Base-by-base conservation (phyloP, 2,797 vertebrate genomes). In the Rhinella marina region DNA sequence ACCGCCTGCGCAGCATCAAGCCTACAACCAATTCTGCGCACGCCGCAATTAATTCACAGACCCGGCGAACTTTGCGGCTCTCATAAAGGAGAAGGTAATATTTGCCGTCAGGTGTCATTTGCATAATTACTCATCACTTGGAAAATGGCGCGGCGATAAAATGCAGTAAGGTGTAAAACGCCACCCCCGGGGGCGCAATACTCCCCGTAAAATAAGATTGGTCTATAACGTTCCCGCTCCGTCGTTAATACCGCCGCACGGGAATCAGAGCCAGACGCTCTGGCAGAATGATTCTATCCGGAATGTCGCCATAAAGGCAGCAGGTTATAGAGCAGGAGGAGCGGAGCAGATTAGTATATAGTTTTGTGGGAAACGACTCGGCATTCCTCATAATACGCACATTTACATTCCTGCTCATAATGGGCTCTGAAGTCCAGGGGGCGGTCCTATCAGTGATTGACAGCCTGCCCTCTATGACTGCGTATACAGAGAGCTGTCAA, bases 41-140 rank as follows among this genome's bases (percentile, higher is more conserved):
- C 29, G n/a, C 29, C 72, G 41, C 72, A 11, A 13, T 48, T 48
- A 21, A 23, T 50, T 73, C 32, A 19, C 8, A 19, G 41, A 73
- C 17, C 32, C 10, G 19, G 8, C 72, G 72, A 21, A 75, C 21
- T 50, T 23, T 52, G 72, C 6, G 72, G 21, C 21, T 50, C 72
- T 50, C 72, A 4, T 50, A 73, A 73, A 48, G 7, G 29, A 73
- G 17, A 73, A 73, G 70, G 70, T 73, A 75, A 75, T 75, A 75
- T 75, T 75, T 72, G 29, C 68, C 68, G 41, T 41, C 68, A 41
- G 68, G 29, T 41, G 68, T 72, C 68, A 72, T 72, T 72, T 75
- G 48, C 72, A 75, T 75, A 75, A 75, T 75, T 75, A 75, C 72
- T 52, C 72, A 75, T 75, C 72, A 75, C 41, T 75, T n/a, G 72